Evolutionary conservation across 2,797 vertebrate genomes (phyloP).

Genomic region (Sebastiscus albofasciatus): DNA sequence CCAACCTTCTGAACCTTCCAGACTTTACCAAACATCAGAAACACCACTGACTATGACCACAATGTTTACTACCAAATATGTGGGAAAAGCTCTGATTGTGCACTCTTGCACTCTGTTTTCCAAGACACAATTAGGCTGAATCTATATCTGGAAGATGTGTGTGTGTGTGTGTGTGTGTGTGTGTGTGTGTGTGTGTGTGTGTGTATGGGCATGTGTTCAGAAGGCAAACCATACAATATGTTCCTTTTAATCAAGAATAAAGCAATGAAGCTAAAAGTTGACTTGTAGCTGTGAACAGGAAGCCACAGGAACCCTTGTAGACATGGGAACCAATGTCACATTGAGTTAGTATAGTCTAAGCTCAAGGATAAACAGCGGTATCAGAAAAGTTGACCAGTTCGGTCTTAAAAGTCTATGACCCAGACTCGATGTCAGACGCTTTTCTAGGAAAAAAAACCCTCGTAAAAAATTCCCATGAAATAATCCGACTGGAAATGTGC

Average conservation of each 20-base stretch:
- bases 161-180: neutral
- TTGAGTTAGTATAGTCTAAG: conserved; percentile 71
- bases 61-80: conserved; percentile 8
- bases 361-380: conserved; percentile 65
- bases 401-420: conserved; percentile 58
- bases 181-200: neutral
- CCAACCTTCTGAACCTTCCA: neutral
- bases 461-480: conserved; percentile 61
- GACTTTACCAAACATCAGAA: conserved; percentile 18
- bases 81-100: neutral
- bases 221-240: conserved; percentile 29
- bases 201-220: neutral
- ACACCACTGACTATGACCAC: neutral
- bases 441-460: conserved; percentile 46
- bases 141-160: neutral
- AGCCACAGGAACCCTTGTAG: conserved; percentile 7
- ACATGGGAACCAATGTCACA: conserved; percentile 76
- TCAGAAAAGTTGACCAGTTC: conserved; percentile 56
- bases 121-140: conserved; percentile 33
- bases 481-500: conserved; percentile 35
- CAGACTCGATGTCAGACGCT: conserved; percentile 68
- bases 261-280: conserved; percentile 25
- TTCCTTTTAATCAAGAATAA: conserved; percentile 46
- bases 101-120: neutral
- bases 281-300: conserved; percentile 17